phyloP scores from a whole-genome alignment of 2,888 invertebrate genomes.

The Rhingia campestris region DNA sequence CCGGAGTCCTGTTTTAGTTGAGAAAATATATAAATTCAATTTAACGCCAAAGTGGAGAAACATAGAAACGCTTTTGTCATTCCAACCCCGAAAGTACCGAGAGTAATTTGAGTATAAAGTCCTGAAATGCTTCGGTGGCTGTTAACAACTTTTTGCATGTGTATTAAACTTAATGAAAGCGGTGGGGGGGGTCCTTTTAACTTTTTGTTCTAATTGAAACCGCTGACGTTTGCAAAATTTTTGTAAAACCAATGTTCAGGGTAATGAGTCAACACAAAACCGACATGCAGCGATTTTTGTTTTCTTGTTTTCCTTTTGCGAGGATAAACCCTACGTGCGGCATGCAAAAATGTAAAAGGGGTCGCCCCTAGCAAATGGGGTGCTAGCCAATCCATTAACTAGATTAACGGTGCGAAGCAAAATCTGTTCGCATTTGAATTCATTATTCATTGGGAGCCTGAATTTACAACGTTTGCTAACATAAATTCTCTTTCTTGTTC shows the following conservation, averaged over 20 bases:
- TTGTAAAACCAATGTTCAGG: background rate
- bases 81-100: constrained; percentile 15
- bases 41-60: constrained; percentile 24
- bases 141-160: constrained; percentile 17
- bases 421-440: constrained; percentile 69
- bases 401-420: constrained; percentile 55
- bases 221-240: constrained; percentile 46
- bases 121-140: constrained; percentile 15
- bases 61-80: constrained; percentile 48
- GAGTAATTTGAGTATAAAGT: constrained; percentile 35
- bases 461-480: constrained; percentile 38
- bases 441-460: constrained; percentile 64
- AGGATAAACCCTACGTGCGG: constrained; percentile 1
- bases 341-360: background rate
- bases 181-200: background rate
- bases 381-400: constrained; percentile 60
- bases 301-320: background rate
- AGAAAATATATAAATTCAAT: constrained; percentile 20
- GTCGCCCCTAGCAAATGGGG: constrained; percentile 9
- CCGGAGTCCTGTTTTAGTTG: background rate
- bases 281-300: constrained; percentile 15
- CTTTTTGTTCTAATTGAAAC: constrained; percentile 50
- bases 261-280: constrained; percentile 33
- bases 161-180: constrained; percentile 28
- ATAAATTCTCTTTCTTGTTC: constrained; percentile 54